Percentiles rank a stretch among this genome's conserved stretches.
phyloP scores from a whole-genome alignment of 2,113 vertebrate species.

The Menidia beryllina region DNA sequence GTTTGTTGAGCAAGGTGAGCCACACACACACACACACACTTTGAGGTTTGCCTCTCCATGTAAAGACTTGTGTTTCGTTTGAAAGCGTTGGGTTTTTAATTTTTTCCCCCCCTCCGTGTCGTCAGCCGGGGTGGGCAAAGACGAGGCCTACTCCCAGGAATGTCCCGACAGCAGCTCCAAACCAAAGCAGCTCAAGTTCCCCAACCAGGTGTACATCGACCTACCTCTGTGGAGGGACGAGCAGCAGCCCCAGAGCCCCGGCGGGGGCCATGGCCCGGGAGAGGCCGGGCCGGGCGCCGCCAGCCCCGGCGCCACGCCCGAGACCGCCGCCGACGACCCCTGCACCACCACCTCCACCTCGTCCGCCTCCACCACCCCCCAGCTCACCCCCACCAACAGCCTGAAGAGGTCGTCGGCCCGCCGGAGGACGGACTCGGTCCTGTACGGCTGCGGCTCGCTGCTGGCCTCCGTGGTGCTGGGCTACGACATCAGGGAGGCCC shows the following conservation, averaged over 20 bases:
- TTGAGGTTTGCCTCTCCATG: neutral
- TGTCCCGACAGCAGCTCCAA: constrained; percentile 84
- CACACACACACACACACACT: neutral
- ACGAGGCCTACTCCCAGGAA: constrained; percentile 80
- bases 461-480: constrained; percentile 90
- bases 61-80: neutral
- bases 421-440: constrained; percentile 85
- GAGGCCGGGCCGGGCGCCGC: constrained; percentile 65
- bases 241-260: constrained; percentile 74
- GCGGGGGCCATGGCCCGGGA: constrained; percentile 52
- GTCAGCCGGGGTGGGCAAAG: constrained; percentile 77
- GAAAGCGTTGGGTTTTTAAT: neutral
- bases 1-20: constrained; percentile 92
- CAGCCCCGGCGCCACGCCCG: constrained; percentile 53
- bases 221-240: constrained; percentile 93
- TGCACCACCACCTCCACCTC: constrained; percentile 82
- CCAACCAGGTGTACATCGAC: constrained; percentile 89
- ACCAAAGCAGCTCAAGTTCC: constrained; percentile 92
- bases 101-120: neutral
- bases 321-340: constrained; percentile 85
- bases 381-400: constrained; percentile 88
- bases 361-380: constrained; percentile 86
- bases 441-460: constrained; percentile 87
- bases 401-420: constrained; percentile 80
- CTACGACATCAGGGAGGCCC: constrained; percentile 86